These are phyloP conservation scores for Thelaira solivaga DNA, from an alignment of 2,888 invertebrate genomes.

Conservation along the genomic window DNA sequence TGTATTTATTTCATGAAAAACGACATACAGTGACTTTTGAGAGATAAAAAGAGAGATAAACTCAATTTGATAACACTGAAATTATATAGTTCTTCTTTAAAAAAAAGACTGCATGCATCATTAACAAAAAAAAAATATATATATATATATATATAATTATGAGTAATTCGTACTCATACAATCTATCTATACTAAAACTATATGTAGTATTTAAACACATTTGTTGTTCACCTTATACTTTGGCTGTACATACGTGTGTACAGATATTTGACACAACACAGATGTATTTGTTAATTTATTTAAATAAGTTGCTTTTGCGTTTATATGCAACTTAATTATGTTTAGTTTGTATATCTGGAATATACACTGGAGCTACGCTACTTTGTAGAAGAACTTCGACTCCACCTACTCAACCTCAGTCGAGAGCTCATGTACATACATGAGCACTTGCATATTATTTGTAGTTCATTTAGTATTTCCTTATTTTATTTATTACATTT, in stretches of 20 bases:
- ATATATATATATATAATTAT: conserved; percentile 33
- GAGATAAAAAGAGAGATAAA: neutral
- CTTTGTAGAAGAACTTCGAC: conserved; percentile 46
- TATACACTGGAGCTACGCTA: conserved; percentile 54
- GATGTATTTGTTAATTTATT: conserved; percentile 6
- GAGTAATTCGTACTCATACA: conserved; percentile 36
- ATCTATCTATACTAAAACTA: neutral
- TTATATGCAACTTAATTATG: conserved; percentile 27
- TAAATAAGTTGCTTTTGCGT: conserved; percentile 15
- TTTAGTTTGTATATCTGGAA: conserved; percentile 56
- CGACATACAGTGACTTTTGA: neutral
- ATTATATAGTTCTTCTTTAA: conserved; percentile 11
- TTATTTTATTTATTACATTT: conserved; percentile 32
- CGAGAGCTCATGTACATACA: conserved; percentile 13
- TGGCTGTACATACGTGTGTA: too few relatives aligned
- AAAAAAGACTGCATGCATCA: conserved; percentile 46
- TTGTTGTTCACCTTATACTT: conserved; percentile 17
- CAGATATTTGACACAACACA: conserved; percentile 47
- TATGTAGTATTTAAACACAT: conserved; percentile 30
- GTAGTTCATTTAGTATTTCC: conserved; percentile 46
- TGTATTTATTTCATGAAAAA: conserved; percentile 19
- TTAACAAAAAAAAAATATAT: conserved; percentile 23
- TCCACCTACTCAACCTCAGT: conserved; percentile 32
- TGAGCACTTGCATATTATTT: conserved; percentile 20
- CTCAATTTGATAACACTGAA: neutral